Evolutionary conservation across 2,113 vertebrate species (phyloP), one percentile per base, ranked within the genome.

Genomic region (Syrmaticus mikado): DNA sequence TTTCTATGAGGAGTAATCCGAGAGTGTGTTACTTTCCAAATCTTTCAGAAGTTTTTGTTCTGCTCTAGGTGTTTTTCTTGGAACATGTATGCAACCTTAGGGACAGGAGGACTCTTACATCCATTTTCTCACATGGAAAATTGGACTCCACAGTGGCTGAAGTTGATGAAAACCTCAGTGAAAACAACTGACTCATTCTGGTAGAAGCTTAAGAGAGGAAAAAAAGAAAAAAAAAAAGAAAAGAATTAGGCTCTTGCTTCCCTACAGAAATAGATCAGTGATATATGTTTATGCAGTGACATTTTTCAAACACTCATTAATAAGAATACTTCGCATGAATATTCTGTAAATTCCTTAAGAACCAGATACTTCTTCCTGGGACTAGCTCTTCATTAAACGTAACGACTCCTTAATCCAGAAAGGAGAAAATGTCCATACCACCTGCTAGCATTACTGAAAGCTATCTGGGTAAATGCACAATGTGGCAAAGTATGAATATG

Each of bases 261-360:
- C 57, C 61, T 78, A 70, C 78, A 83, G 89, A 89, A 96, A 94
- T 91, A 92, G 82, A 85, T 34, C 68, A 53, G 10, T 48, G 67
- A 88, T 76, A 74, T 71, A 76, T 81, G 61, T 70, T 93, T 65
- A 90, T 52, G 50, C 81, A 80, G 87, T 72, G 89, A 62, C 84
- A 84, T 95, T 91, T 96, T 85, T 91, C 57, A 92, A 28, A 87
- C 50, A 41, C n/a, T 58, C 73, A 82, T 70, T 94, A 95, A 64
- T 82, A 89, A 72, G 91, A 93, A 87, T 58, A 90, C 38, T 90
- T 72, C 60, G 75, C 48, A 81, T 82, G 52, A 93, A 75, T 95
- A 95, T 78, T 94, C 65, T 66, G 88, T 28, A 84, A 58, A 86
- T 88, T 94, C 82, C 48, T 86, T 78, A 91, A 92, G 82, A 64